Conservation (phyloP, 2,113 vertebrate genomes). For the Cephalopterus ornatus region DNA sequence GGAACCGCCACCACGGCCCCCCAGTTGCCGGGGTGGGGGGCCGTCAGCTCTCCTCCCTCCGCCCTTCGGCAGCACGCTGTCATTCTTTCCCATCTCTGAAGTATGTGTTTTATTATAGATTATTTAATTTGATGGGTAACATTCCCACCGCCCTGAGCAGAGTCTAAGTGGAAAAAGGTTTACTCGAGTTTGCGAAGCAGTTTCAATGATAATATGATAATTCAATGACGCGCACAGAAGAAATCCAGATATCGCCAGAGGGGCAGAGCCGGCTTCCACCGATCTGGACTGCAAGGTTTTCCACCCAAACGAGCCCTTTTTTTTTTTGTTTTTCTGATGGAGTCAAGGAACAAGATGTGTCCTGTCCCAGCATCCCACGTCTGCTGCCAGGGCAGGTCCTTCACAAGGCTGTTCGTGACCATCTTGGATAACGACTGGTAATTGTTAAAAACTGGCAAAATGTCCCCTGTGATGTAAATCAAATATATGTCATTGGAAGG, state of each 20-base stretch:
- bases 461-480: not conserved
- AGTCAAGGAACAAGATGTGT: not conserved
- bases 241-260: not conserved
- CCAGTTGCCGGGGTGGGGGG: not conserved
- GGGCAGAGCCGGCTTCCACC: not conserved
- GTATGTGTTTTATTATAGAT: constrained; percentile 27
- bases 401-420: not conserved
- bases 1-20: not conserved
- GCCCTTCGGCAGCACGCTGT: not conserved
- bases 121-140: constrained; percentile 35
- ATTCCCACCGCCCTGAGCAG: constrained; percentile 2
- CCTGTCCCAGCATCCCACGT: not conserved
- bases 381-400: not conserved
- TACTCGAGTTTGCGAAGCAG: not conserved
- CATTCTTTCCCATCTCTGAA: constrained; percentile 31
- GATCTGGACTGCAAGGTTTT: not conserved
- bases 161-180: constrained; percentile 48
- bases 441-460: not conserved
- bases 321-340: not conserved
- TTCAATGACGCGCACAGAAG: too few relatives aligned
- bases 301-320: not conserved
- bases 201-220: not conserved
- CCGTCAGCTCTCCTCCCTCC: not conserved
- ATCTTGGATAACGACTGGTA: not conserved
- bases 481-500: not conserved